Evolutionary conservation across 1,140 invertebrate genomes (phyloP).

Genomic region (Drosophila obscura): DNA sequence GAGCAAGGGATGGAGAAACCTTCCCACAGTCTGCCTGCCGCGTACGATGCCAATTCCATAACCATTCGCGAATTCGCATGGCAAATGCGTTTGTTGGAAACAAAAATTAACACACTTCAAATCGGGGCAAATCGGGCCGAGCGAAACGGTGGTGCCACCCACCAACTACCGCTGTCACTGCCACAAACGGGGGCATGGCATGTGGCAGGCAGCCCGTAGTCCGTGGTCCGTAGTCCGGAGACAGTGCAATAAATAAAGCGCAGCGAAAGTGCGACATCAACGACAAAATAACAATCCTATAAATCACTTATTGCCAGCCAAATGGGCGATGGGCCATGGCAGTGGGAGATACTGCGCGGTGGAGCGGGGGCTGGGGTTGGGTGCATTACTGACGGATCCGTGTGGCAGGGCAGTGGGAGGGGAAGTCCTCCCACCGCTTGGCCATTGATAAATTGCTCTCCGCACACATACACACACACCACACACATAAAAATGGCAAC

Average conservation of each 20-base stretch:
- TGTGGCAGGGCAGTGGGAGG: neutral
- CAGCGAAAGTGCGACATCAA: slow-evolving; percentile 76
- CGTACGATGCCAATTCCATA: slow-evolving; percentile 18
- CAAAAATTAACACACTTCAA: slow-evolving; percentile 76
- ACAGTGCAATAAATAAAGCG: slow-evolving; percentile 71
- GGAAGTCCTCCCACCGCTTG: neutral
- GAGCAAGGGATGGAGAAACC: neutral
- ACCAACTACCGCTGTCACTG: too few relatives aligned
- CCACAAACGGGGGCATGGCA: too few relatives aligned
- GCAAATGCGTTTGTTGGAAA: slow-evolving; percentile 33
- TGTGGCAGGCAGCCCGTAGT: too few relatives aligned
- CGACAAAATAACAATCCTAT: slow-evolving; percentile 80
- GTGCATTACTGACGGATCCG: too few relatives aligned
- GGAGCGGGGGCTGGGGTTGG: too few relatives aligned
- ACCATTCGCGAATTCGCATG: slow-evolving; percentile 33
- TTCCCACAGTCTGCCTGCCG: slow-evolving; percentile 19
- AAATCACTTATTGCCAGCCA: slow-evolving; percentile 71
- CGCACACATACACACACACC: slow-evolving; percentile 19
- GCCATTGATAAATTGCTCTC: slow-evolving; percentile 51
- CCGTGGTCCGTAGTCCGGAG: too few relatives aligned
- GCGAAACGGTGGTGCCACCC: too few relatives aligned
- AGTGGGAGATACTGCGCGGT: neutral
- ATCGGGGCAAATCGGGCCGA: slow-evolving; percentile 14
- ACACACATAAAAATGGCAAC: neutral
- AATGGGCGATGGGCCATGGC: neutral